Percentiles rank a stretch among this genome's conserved stretches.
Conservation (phyloP, 2,113 vertebrate species). For the Chauna torquata region DNA sequence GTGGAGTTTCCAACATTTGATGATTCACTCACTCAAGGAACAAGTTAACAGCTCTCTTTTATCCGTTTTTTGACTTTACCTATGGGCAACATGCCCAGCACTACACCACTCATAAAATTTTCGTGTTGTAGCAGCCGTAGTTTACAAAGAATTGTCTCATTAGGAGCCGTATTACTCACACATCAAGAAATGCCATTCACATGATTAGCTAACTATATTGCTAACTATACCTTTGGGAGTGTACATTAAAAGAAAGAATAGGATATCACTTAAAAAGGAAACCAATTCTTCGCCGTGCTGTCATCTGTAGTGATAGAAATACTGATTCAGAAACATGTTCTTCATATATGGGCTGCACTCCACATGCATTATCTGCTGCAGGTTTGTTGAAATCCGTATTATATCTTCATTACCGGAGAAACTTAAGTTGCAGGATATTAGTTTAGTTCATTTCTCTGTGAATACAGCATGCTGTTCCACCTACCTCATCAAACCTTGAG, state of each 20-base stretch:
- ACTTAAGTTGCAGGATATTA: neutral
- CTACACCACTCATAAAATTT: neutral
- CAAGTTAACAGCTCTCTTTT: neutral
- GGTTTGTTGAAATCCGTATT: neutral
- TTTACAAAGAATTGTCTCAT: constrained; percentile 18
- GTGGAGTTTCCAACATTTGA: neutral
- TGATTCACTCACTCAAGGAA: neutral
- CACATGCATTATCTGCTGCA: accelerated
- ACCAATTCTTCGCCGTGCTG: neutral
- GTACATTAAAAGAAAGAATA: neutral
- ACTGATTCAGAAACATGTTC: neutral
- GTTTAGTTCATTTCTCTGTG: neutral
- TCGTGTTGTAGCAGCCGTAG: neutral
- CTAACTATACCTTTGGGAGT: neutral
- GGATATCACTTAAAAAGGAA: neutral
- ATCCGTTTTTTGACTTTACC: neutral
- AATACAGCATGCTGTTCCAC: neutral
- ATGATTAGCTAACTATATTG: neutral
- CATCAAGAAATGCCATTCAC: constrained; percentile 1
- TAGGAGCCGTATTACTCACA: neutral
- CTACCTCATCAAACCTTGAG: neutral
- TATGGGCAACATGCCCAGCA: neutral
- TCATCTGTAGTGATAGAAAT: neutral
- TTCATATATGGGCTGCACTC: accelerated
- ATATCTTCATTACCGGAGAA: neutral